A percentile compares a stretch with the other conserved stretches of the same genome.
Evolutionary conservation across 2,113 vertebrate genomes (phyloP).

Genomic region (Urocynchramus pylzowi): DNA sequence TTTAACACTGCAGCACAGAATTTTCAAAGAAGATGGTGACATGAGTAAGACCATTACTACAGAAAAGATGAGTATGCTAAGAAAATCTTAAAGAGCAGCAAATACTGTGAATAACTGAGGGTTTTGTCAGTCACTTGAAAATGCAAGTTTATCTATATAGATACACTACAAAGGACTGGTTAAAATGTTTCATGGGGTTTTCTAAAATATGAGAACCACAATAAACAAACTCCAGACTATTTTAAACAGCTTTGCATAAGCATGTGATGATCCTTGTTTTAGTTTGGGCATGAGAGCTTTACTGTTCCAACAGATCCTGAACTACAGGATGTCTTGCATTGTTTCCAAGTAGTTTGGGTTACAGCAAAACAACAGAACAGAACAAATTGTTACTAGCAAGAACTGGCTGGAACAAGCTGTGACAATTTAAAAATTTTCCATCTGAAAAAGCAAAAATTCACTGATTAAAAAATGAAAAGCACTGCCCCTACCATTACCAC

Average conservation of each 20-base stretch:
- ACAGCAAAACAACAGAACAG: conserved; percentile 34
- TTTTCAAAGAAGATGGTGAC: not conserved
- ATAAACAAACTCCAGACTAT: not conserved
- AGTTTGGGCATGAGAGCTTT: not conserved
- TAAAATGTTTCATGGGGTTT: not conserved
- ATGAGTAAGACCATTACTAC: not conserved
- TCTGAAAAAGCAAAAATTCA: not conserved
- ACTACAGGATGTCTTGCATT: conserved; percentile 41
- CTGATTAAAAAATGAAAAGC: not conserved
- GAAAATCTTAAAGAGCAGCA: not conserved
- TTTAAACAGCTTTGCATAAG: not conserved
- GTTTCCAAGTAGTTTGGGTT: conserved; percentile 27
- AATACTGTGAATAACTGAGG: not conserved
- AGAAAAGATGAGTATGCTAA: not conserved
- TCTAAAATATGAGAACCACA: not conserved
- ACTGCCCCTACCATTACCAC: not conserved
- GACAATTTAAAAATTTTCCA: not conserved
- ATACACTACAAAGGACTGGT: not conserved
- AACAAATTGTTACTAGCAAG: conserved; percentile 44
- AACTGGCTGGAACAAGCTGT: conserved; percentile 27
- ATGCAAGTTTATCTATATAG: not conserved
- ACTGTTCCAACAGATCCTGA: conserved; percentile 1
- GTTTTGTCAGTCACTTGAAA: not conserved
- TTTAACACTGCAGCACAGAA: not conserved
- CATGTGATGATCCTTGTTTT: not conserved